Conservation (phyloP, 2,113 vertebrate genomes). For the Paramormyrops kingsleyae region DNA sequence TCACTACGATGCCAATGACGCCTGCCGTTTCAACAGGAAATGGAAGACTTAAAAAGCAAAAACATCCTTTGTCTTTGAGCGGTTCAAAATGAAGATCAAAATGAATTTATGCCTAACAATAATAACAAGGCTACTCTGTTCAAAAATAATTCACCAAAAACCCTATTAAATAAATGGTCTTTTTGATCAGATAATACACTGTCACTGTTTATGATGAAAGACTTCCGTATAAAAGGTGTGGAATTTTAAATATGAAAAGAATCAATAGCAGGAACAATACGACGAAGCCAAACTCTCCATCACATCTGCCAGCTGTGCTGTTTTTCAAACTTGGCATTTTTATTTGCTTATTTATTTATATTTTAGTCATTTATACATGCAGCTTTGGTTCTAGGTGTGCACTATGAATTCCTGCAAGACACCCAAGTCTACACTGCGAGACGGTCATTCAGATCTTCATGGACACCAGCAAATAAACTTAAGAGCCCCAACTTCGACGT, state of each 20-base stretch:
- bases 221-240: background rate
- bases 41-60: background rate
- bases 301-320: background rate
- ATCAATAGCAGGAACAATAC: background rate
- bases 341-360: background rate
- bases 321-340: background rate
- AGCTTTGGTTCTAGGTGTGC: background rate
- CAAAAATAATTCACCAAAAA: background rate
- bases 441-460: background rate
- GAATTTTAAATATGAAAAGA: conserved; percentile 7
- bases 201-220: background rate
- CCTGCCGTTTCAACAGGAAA: background rate
- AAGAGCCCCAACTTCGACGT: background rate
- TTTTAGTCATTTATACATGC: background rate
- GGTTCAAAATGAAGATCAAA: background rate
- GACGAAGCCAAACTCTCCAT: background rate
- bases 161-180: conserved; percentile 1
- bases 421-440: background rate
- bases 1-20: background rate
- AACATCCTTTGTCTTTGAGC: background rate
- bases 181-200: conserved; percentile 1
- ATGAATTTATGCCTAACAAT: background rate
- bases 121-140: background rate
- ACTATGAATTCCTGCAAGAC: background rate
- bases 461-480: background rate